Base-by-base conservation (phyloP, 2,797 vertebrate genomes). In the Pantherophis alleghaniensis region DNA sequence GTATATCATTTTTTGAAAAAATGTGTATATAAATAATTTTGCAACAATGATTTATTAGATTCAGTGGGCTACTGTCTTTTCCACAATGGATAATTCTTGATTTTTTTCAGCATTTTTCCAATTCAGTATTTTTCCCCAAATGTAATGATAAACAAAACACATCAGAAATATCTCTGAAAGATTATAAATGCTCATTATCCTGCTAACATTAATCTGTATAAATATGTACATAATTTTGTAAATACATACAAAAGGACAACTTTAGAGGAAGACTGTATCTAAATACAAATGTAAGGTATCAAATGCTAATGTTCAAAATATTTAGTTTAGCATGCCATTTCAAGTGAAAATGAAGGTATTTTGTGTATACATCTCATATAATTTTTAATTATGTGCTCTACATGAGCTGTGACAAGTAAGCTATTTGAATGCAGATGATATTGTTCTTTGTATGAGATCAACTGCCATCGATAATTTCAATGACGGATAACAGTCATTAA, bases 401-500 rank as follows among this genome's bases (percentile, higher is more conserved):
- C 92, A 55, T 37, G 89, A 94, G 56, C 94, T 93, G 32, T 53
- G 28, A 91, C 0, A 95, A 59, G 91, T 89, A 93, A 2, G 11
- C 0, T 57, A 92, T 94, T 94, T 94, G 4, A 69, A 88, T 92
- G 42, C 14, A 95, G 22, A 94, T 92, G 69, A 93, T 86, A 94
- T 1, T 94, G 59, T 93, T 7, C 95, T 95, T n/a, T 92, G 13
- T 89, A 66, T 7, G 37, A 90, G 51, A 91, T 94, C 59, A 94
- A 92, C 5, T 92, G 37, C 79, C 96, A 95, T 88, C 95, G 93
- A 94, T 90, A 28, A 93, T 22, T 93, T 37, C 53, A 22, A 66
- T 95, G 94, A 95, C 95, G 88, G 87, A 95, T 94, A 95, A 92
- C 24, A 92, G 93, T 90, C 56, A 94, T 94, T 94, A 95, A 89